Evolutionary conservation across 2,888 invertebrate species (phyloP), one percentile per base, ranked within the genome.

Genomic region (Drosophila leonis): DNA sequence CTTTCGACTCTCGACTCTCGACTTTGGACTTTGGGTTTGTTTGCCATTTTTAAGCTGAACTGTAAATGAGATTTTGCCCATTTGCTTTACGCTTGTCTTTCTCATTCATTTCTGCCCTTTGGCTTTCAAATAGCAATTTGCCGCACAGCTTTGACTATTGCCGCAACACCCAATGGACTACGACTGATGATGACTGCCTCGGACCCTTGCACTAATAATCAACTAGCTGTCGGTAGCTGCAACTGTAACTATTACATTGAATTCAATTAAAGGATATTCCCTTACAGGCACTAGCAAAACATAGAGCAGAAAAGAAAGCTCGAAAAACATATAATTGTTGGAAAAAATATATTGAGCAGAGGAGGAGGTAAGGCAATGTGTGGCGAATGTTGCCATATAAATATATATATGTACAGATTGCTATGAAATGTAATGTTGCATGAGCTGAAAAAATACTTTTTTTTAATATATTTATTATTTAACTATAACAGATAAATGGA

Each of bases 41-140:
- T 79, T 81, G 66, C 65, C 62, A 65, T 71, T 81, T 79, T 81
- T 65, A 78, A 78, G 72, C 80, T 69, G 55, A 81, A 81, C 82
- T 81, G 78, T 75, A 82, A 80, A 80, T 82, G 78, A 80, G 82
- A 78, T 80, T 80, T 78, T 75, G 44, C 75, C 59, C 75, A 67
- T 82, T 80, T 63, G 60, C 75, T 75, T 78, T 72, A 64, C 54
- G 75, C 60, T 60, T 76, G 61, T 66, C 76, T 75, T 75, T 65
- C 80, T 42, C 46, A 56, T 51, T 66, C 72, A 44, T 55, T 44
- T 48, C 67, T 68, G 69, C 70, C 82, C 70, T 66, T 72, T 72
- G 74, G 82, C 74, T 74, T 29, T 74, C 65, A 74, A 74, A 72
- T 72, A 74, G 72, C 74, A 77, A 82, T 82, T 81, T 79, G 54